Base-by-base conservation (phyloP, 2,888 invertebrate genomes). In the Barypeithes pellucidus region DNA sequence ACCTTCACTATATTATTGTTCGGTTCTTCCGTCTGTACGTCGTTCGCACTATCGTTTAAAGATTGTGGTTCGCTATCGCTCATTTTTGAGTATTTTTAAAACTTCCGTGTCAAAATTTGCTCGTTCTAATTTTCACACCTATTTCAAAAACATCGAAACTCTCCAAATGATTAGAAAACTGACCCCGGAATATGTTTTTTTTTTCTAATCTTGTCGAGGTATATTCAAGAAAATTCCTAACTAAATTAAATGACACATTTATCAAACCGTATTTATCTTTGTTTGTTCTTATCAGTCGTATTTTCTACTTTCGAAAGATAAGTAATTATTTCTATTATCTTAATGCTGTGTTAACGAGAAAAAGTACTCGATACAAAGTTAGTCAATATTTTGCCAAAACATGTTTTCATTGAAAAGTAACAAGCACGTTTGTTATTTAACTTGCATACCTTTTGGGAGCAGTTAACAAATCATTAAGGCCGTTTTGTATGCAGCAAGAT, bases 1-100 rank as follows among this genome's bases (percentile, higher is more conserved):
- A 78, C 18, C 41, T 68, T 62, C 12, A 73, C 7, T 47, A 67
- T 66, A 29, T 75, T 72, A 57, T 72, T 73, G 36, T 72, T 75
- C 18, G 16, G 33, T 71, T 74, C 74, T 29, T 63, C 11, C 22
- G 59, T 71, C 18, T n/a, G 18, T 70, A 70, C 73, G 11, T 43
- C 24, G 39, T 45, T 59, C 2, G 7, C 24, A 54, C 41, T 60
- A 22, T 43, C 11, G 20, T 22, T 29, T 52, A 66, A 16, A 4
- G 24, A 41, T 14, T 66, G 39, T 0, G 39, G 22, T 41, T 66
- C 54, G 54, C 54, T 66, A 5, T 66, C 50, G 20, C 41, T 41
- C 66, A 66, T 66, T 66, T 43, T 60, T 33, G 8, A 33, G n/a
- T n/a, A 36, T 11, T 36, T 11, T 36, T 8, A 11, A 1, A 36